Conservation (phyloP, 2,113 vertebrate genomes). For the Podilymbus podiceps region DNA sequence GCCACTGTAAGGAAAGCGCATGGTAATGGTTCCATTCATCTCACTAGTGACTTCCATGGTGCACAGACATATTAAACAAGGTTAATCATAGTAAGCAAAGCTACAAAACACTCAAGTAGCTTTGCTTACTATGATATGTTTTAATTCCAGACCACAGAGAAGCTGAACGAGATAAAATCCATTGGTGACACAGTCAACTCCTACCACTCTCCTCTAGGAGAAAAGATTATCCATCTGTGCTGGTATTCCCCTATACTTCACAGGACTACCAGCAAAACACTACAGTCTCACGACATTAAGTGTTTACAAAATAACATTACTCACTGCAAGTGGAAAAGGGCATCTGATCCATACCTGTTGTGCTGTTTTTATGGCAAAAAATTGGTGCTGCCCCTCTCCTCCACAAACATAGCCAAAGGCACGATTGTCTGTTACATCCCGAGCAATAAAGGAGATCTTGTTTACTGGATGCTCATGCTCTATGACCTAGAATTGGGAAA, state of each 20-base stretch:
- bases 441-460: conserved; percentile 97
- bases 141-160: neutral
- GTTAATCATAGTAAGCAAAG: neutral
- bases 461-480: conserved; percentile 96
- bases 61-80: neutral
- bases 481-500: conserved; percentile 81
- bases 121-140: neutral
- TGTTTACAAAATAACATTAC: neutral
- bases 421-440: conserved; percentile 93
- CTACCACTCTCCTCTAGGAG: neutral
- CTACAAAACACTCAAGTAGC: neutral
- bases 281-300: neutral
- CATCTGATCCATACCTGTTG: conserved; percentile 82
- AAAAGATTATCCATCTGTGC: neutral
- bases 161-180: neutral
- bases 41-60: neutral
- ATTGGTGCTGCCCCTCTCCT: conserved; percentile 94
- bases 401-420: conserved; percentile 97
- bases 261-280: neutral
- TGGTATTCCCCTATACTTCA: neutral
- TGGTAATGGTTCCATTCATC: neutral
- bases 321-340: neutral
- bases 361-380: conserved; percentile 95
- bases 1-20: neutral
- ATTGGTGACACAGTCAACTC: neutral